Conservation (phyloP, 1,140 invertebrate species). For the Anadara kagoshimensis region DNA sequence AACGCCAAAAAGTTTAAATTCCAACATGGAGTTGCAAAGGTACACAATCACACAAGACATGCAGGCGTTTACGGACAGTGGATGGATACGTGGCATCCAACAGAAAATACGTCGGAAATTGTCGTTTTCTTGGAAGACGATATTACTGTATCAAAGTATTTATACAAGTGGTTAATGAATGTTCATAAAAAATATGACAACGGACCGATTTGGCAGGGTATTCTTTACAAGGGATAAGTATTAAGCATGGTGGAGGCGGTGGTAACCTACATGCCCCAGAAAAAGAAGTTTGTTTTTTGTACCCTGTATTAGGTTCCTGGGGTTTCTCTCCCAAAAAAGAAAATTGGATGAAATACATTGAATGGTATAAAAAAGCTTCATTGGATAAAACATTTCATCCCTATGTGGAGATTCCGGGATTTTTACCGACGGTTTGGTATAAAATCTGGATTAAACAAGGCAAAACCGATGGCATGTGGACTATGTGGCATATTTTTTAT, state of each 20-base stretch:
- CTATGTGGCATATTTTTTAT: constrained; percentile 63
- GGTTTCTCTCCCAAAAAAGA: constrained; percentile 57
- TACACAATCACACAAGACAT: constrained; percentile 52
- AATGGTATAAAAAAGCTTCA: constrained; percentile 49
- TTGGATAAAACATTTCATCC: constrained; percentile 41
- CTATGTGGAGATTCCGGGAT: constrained; percentile 37
- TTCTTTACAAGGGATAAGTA: constrained; percentile 50
- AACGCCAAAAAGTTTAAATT: constrained; percentile 48
- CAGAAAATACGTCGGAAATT: constrained; percentile 51
- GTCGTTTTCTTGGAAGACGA: constrained; percentile 66
- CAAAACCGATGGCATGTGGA: constrained; percentile 52
- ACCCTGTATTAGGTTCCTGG: constrained; percentile 48
- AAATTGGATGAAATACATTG: constrained; percentile 51
- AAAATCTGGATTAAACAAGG: constrained; percentile 28
- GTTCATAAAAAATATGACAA: constrained; percentile 58
- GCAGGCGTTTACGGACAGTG: constrained; percentile 64
- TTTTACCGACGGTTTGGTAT: constrained; percentile 48
- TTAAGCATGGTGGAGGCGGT: constrained; percentile 44
- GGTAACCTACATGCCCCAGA: constrained; percentile 16
- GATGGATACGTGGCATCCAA: constrained; percentile 58
- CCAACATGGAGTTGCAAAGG: constrained; percentile 43
- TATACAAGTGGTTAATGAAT: constrained; percentile 56
- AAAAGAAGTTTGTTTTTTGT: constrained; percentile 31
- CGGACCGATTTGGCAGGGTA: constrained; percentile 51
- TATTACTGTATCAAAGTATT: constrained; percentile 57